A percentile compares a stretch with the other conserved stretches of the same genome.
Conservation (phyloP, 2,888 invertebrate species). For the Clivina fossor region DNA sequence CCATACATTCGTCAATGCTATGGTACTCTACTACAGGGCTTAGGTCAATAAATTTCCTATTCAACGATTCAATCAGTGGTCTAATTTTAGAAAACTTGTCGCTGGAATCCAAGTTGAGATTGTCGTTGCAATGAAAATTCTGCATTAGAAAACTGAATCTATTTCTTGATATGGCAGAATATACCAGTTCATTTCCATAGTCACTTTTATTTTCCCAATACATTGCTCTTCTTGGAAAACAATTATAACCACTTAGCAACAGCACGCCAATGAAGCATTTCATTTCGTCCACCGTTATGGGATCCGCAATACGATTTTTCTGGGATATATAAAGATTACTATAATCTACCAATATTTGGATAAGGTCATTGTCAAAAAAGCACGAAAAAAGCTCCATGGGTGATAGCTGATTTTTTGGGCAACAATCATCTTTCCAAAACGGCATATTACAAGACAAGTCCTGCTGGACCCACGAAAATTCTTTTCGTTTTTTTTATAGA, state of each 20-base stretch:
- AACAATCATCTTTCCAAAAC: too few relatives aligned
- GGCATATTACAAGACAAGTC: constrained; percentile 3
- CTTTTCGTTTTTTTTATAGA: constrained; percentile 3
- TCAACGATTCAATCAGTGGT: constrained; percentile 8
- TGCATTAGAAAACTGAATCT: too few relatives aligned
- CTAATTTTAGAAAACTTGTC: constrained; percentile 12
- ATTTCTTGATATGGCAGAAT: constrained; percentile 14
- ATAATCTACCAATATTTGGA: too few relatives aligned
- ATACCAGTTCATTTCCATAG: constrained; percentile 12
- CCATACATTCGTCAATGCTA: constrained; percentile 11
- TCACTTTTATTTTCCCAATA: constrained; percentile 16
- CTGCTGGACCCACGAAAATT: constrained; percentile 1
- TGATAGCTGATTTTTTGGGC: not conserved
- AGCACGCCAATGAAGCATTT: constrained; percentile 9
- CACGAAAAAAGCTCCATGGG: not conserved
- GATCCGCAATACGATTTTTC: too few relatives aligned
- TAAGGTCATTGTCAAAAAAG: too few relatives aligned
- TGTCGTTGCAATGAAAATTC: constrained; percentile 10
- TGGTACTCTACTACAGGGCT: not conserved
- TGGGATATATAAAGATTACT: too few relatives aligned
- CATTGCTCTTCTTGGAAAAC: constrained; percentile 8
- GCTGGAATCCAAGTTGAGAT: constrained; percentile 3
- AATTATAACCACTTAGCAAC: constrained; percentile 10
- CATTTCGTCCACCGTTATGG: constrained; percentile 6
- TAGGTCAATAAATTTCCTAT: constrained; percentile 6